phyloP scores from a whole-genome alignment of 1,140 invertebrate species.

The Oscheius sp. region DNA sequence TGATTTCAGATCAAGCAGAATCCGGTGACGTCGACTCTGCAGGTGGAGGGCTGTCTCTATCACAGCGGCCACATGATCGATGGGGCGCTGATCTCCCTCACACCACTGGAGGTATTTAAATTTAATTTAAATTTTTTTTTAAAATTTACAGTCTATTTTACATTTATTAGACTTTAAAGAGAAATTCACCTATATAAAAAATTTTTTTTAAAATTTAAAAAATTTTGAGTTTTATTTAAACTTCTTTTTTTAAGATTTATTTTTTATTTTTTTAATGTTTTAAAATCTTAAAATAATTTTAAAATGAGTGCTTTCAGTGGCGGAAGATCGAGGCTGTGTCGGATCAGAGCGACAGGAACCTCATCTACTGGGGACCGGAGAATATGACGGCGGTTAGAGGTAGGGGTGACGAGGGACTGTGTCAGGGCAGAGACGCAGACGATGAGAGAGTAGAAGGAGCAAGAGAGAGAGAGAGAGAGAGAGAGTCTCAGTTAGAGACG shows the following conservation, averaged over 20 bases:
- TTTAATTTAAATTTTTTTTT: background rate
- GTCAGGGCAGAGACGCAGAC: background rate
- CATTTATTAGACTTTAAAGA: background rate
- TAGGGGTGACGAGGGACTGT: background rate
- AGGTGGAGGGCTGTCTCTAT: conserved; percentile 30
- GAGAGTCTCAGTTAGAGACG: background rate
- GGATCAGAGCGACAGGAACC: background rate
- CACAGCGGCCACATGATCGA: conserved; percentile 28
- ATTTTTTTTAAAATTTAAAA: background rate
- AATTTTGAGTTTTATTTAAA: background rate
- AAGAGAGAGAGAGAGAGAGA: background rate
- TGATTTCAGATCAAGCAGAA: conserved; percentile 28
- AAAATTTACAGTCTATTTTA: background rate
- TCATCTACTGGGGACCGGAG: background rate
- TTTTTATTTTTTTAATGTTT: no score
- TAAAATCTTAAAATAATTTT: background rate
- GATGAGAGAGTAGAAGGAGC: background rate
- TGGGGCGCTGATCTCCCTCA: conserved; percentile 6
- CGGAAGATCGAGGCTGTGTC: background rate
- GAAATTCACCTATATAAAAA: background rate
- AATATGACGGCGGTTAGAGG: background rate
- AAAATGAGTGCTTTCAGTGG: background rate
- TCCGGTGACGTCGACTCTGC: conserved; percentile 19
- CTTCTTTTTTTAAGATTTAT: no score
- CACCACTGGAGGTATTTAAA: conserved; percentile 1